phyloP scores from a whole-genome alignment of 2,797 vertebrate species.

The Sorex maritimensis region DNA sequence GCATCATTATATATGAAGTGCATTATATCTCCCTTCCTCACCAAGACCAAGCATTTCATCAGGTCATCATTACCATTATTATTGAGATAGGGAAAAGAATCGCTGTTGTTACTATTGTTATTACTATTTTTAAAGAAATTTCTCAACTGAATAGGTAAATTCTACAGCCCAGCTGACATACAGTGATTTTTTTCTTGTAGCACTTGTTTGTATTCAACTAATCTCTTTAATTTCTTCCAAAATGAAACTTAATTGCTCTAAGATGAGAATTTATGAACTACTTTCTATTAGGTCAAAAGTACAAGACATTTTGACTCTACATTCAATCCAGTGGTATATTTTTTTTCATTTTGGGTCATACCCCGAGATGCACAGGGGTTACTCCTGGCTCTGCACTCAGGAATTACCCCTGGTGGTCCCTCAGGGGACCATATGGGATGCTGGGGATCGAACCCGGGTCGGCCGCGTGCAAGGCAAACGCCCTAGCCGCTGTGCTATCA shows the following conservation, averaged over 20 bases:
- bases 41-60: not conserved
- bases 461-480: too few species aligned
- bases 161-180: not conserved
- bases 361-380: too few species aligned
- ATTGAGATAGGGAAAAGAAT: not conserved
- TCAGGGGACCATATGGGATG: too few species aligned
- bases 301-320: not conserved
- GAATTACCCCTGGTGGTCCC: too few species aligned
- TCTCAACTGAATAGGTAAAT: conserved; percentile 1
- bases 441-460: too few species aligned
- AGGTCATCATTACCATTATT: not conserved
- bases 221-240: conserved; percentile 22
- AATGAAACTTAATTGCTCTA: conserved; percentile 46
- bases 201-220: not conserved
- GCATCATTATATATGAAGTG: not conserved
- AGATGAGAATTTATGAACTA: not conserved
- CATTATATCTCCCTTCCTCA: not conserved
- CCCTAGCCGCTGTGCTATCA: too few species aligned
- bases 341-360: too few species aligned
- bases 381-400: too few species aligned
- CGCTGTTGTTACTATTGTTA: not conserved
- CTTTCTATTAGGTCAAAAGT: conserved; percentile 2
- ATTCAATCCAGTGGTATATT: not conserved
- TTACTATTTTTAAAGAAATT: not conserved
- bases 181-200: not conserved